These are phyloP conservation scores for Perccottus glenii DNA, from an alignment of 2,113 vertebrate species.

Conservation along the genomic window DNA sequence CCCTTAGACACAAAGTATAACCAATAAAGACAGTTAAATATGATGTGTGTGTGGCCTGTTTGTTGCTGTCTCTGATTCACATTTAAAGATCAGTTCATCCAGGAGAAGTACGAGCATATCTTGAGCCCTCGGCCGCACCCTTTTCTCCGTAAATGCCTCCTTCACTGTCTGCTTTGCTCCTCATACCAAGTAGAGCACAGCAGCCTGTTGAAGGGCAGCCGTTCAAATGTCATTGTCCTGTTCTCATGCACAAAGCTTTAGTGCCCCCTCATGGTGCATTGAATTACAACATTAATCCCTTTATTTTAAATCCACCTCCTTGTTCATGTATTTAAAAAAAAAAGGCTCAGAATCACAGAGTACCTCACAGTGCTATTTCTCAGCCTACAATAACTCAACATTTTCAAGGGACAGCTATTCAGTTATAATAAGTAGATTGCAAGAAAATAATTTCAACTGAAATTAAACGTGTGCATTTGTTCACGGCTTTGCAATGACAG, in stretches of 20 bases:
- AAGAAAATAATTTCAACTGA: too few species aligned
- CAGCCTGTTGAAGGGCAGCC: conserved; percentile 35
- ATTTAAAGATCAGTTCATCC: conserved; percentile 44
- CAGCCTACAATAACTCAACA: too few species aligned
- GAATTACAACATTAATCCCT: not conserved
- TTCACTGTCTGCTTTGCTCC: conserved; percentile 46
- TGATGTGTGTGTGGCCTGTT: not conserved
- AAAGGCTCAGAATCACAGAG: too few species aligned
- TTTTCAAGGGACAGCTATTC: too few species aligned
- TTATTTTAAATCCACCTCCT: not conserved
- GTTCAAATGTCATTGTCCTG: conserved; percentile 46
- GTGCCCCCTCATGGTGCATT: conserved; percentile 56
- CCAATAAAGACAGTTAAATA: conserved; percentile 38
- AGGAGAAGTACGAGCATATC: conserved; percentile 39
- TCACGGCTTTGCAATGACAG: too few species aligned
- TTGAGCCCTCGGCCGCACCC: conserved; percentile 52
- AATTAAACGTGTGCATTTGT: too few species aligned
- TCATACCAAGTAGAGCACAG: conserved; percentile 58
- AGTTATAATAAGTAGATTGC: too few species aligned
- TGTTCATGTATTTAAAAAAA: conserved; percentile 4
- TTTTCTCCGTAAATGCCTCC: conserved; percentile 60
- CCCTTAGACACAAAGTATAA: conserved; percentile 55
- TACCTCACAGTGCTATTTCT: too few species aligned
- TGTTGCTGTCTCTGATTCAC: conserved; percentile 31
- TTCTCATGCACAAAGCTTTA: conserved; percentile 52